Evolutionary conservation across 2,797 vertebrate species (phyloP), one percentile per base, ranked within the genome.

Genomic region (Artibeus jamaicensis): DNA sequence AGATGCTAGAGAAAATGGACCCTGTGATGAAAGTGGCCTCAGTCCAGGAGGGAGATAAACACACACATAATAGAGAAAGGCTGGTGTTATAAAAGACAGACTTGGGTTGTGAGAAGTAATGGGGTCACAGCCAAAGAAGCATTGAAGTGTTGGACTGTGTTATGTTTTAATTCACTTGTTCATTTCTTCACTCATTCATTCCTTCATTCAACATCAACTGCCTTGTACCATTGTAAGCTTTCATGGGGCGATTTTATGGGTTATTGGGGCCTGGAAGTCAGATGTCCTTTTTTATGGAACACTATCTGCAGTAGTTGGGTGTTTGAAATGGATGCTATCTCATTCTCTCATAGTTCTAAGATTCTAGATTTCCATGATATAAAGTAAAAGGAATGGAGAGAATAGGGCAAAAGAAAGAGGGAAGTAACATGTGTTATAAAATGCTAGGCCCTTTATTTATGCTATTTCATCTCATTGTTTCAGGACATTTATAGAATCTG

Each of bases 1-100:
- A 68, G n/a, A 18, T 81, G 48, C 48, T 94, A 26, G 74, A 90
- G 76, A 81, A 96, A 92, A 95, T 44, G 48, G 57, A 53, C 26
- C 12, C 18, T 57, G 29, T 82, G 59, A 57, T 92, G n/a, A 83
- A 86, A 81, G 55, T 74, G 55, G 42, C 62, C 55, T 94, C 24
- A 79, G 78, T 88, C 3, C 89, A 14, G 15, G 11, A 77, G 26
- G 3, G n/a, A 93, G n/a, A 70, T 12, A 86, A 48, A 90, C 18
- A 37, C 6, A 48, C 44, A 57, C 44, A 71, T 55, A 70, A 53
- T 11, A 65, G 37, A 88, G 22, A 82, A 81, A 97, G 74, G 3
- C 10, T 81, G 19, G 22, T 83, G 26, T 76, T 79, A 46, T 84
- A 78, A 59, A 11, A 55, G 84, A 67, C 4, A 18, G 7, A 84